These are phyloP conservation scores for Archegozetes longisetosus DNA, from an alignment of 1,140 invertebrate species.

Conservation along the genomic window DNA sequence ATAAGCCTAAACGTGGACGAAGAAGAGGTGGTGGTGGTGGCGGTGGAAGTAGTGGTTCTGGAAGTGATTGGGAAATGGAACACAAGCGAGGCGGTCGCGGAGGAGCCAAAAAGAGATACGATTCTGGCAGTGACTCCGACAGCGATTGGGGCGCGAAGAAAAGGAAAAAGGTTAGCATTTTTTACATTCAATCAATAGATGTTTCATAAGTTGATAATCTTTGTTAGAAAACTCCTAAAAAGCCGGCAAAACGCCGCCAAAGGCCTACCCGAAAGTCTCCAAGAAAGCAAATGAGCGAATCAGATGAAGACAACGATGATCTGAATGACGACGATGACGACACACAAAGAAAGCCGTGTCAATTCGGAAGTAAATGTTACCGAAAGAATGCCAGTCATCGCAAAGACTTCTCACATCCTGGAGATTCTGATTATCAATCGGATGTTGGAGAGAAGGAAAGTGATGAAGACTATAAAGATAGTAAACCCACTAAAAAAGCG, in stretches of 20 bases:
- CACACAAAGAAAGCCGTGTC: slow-evolving; percentile 14
- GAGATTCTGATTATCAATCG: slow-evolving; percentile 18
- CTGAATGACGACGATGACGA: slow-evolving; percentile 10
- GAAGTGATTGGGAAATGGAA: slow-evolving; percentile 22
- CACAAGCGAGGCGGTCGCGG: slow-evolving; percentile 15
- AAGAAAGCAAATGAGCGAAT: slow-evolving; percentile 8
- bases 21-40: slow-evolving; percentile 8
- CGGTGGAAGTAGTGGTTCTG: slow-evolving; percentile 20
- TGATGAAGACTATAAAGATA: slow-evolving; percentile 12
- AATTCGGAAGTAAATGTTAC: too few species aligned
- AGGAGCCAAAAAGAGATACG: slow-evolving; percentile 2
- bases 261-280: slow-evolving; percentile 9
- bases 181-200: neutral
- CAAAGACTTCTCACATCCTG: slow-evolving; percentile 19
- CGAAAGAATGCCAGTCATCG: neutral
- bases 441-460: slow-evolving; percentile 11
- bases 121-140: slow-evolving; percentile 20
- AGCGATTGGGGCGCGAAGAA: slow-evolving; percentile 18
- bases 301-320: slow-evolving; percentile 16
- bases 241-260: slow-evolving; percentile 3
- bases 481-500: neutral
- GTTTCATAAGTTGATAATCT: neutral
- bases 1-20: slow-evolving; percentile 4
- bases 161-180: slow-evolving; percentile 1
- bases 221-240: neutral